Percentiles rank a stretch among this genome's conserved stretches.
These are phyloP conservation scores for Fragum sueziense DNA, from an alignment of 2,888 invertebrate genomes.

Conservation along the genomic window DNA sequence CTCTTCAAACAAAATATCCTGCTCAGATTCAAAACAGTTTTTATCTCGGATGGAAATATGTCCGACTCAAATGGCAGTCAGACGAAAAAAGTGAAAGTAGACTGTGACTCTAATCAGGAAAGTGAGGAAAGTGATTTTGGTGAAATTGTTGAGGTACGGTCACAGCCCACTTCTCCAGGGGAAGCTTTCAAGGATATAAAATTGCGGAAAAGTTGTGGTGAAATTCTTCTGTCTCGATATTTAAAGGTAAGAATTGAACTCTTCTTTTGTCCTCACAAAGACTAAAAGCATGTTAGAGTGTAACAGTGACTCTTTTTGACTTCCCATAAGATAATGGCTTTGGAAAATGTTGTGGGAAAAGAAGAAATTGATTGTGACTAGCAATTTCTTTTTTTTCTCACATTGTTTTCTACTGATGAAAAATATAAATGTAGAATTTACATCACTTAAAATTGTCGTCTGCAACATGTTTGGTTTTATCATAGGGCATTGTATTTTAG, in stretches of 20 bases:
- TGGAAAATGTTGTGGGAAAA: no score
- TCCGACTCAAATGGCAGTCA: not conserved
- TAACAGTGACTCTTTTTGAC: no score
- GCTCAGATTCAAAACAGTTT: not conserved
- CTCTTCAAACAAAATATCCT: not conserved
- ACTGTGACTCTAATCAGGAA: constrained; percentile 15
- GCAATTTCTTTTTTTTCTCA: no score
- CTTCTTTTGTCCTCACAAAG: not conserved
- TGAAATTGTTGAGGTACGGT: constrained; percentile 2
- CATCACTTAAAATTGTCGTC: no score
- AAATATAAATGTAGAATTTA: no score
- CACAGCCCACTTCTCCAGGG: constrained; percentile 54
- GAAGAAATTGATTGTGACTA: no score
- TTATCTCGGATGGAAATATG: constrained; percentile 5
- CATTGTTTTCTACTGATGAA: no score
- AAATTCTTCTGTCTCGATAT: constrained; percentile 65
- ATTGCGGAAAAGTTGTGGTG: constrained; percentile 66
- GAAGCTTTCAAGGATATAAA: constrained; percentile 67
- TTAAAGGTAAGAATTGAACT: constrained; percentile 57
- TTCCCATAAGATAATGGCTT: no score
- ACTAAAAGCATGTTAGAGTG: no score
- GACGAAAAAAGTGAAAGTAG: constrained; percentile 11
- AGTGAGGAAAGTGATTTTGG: not conserved
- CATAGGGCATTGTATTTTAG: no score
- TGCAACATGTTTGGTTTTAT: no score